Conservation (phyloP, 2,113 vertebrate genomes). For the Anolis sagrei region DNA sequence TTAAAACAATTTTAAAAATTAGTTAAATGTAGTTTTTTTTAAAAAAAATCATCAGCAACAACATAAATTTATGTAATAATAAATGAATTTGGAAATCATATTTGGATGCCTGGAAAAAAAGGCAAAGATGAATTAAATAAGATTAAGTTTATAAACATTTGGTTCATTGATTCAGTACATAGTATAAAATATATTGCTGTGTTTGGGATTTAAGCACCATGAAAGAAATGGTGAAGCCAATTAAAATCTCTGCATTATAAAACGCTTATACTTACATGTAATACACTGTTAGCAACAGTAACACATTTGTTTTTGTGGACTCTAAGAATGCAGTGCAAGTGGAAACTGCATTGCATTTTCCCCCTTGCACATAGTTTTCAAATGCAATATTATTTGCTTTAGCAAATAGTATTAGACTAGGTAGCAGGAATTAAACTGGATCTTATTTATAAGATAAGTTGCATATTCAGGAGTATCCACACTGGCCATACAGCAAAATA, state of each 20-base stretch:
- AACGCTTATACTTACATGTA: slow-evolving; percentile 23
- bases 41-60: not conserved
- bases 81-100: not conserved
- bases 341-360: no score
- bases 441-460: not conserved
- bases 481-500: no score
- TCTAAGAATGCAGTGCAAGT: no score
- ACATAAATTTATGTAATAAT: not conserved
- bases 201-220: not conserved
- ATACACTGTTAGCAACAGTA: not conserved
- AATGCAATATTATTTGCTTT: no score
- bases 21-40: not conserved
- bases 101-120: not conserved
- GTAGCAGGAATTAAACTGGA: not conserved
- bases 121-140: no score
- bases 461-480: no score
- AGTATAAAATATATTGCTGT: not conserved
- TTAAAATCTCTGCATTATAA: slow-evolving; percentile 16
- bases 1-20: not conserved
- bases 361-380: no score
- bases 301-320: no score
- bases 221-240: slow-evolving; percentile 25
- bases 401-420: not conserved
- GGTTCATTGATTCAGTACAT: not conserved
- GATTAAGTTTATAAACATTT: not conserved